Percentiles rank a stretch among this genome's conserved stretches.
These are phyloP conservation scores for Halichondria panicea DNA, from an alignment of 37 sponge, comb jelly and placozoan species.

Conservation along the genomic window DNA sequence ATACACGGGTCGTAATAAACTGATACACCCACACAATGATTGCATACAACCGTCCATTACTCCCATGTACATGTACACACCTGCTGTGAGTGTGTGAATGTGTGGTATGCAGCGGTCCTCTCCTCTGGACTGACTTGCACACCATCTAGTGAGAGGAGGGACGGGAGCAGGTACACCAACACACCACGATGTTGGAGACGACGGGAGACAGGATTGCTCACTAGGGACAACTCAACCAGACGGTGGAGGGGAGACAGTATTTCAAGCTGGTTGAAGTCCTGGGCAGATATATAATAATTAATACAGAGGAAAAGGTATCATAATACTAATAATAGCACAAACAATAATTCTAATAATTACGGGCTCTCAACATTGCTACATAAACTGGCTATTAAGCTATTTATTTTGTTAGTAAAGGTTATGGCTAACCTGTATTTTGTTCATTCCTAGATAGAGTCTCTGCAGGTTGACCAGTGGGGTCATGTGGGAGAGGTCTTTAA, in stretches of 20 bases:
- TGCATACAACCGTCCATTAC: background rate
- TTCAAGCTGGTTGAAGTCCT: conserved; percentile 89
- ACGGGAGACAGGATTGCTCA: conserved; percentile 83
- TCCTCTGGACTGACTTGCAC: conserved; percentile 61
- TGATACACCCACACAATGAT: background rate
- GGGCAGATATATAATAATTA: too few relatives aligned
- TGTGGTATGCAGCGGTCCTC: conserved; percentile 13
- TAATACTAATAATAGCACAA: background rate
- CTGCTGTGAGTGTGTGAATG: background rate
- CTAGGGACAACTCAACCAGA: conserved; percentile 83
- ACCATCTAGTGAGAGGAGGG: conserved; percentile 71
- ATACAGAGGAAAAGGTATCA: background rate
- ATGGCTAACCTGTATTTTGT: conserved; percentile 77
- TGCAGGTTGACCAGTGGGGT: conserved; percentile 47
- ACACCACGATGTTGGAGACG: conserved; percentile 66
- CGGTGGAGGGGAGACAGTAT: conserved; percentile 61
- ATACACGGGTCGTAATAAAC: background rate
- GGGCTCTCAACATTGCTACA: too few relatives aligned
- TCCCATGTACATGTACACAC: background rate
- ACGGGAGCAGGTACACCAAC: conserved; percentile 48
- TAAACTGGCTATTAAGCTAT: too few relatives aligned
- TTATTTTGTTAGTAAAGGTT: too few relatives aligned
- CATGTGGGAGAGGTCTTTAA: conserved; percentile 78
- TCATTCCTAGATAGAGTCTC: conserved; percentile 89
- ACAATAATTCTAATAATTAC: background rate